Conservation (phyloP, 2,113 vertebrate species). For the Cyphomyrus discorhynchus region DNA sequence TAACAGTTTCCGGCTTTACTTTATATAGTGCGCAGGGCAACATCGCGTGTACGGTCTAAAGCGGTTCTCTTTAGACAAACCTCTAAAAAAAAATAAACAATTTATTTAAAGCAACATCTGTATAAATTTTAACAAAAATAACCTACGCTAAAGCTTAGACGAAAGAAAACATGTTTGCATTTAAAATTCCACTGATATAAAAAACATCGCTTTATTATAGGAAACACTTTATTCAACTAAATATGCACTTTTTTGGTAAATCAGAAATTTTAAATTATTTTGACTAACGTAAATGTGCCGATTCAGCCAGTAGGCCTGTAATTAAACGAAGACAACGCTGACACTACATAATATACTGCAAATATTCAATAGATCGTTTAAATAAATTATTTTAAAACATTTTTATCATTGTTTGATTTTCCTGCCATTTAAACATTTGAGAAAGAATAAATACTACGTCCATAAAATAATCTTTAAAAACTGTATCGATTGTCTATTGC, state of each 20-base stretch:
- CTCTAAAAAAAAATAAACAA: not conserved
- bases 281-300: not conserved
- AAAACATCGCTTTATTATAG: not conserved
- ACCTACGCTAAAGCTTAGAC: not conserved
- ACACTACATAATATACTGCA: not conserved
- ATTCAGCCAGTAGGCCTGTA: not conserved
- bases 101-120: not conserved
- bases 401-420: not conserved
- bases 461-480: not conserved
- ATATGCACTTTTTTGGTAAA: not conserved
- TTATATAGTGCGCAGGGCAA: not conserved
- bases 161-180: not conserved
- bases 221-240: not conserved
- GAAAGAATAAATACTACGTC: not conserved
- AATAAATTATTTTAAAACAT: not conserved
- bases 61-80: not conserved
- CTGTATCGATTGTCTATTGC: not conserved
- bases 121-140: constrained; percentile 4
- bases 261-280: not conserved
- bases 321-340: not conserved
- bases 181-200: not conserved
- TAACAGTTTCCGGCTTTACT: not conserved
- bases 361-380: not conserved
- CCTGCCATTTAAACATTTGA: not conserved
- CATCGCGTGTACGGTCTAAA: not conserved